Percentiles rank a stretch among this genome's conserved stretches.
These are phyloP conservation scores for Fulica atra DNA, from an alignment of 2,113 vertebrate genomes.

Conservation along the genomic window DNA sequence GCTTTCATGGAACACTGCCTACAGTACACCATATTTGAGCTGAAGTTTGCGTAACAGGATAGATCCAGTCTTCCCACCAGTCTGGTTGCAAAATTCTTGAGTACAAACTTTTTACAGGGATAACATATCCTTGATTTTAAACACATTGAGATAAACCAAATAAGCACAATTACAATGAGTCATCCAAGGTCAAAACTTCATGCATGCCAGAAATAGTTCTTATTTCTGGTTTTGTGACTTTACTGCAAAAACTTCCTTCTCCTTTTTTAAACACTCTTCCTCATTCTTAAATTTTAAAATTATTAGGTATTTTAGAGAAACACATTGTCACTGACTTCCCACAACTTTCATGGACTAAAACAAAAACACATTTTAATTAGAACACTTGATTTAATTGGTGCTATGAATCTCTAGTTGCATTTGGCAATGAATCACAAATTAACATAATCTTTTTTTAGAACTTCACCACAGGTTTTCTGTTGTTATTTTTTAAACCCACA, in stretches of 20 bases:
- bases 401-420: not conserved
- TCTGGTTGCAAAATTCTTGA: not conserved
- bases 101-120: not conserved
- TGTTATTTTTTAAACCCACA: constrained; percentile 69
- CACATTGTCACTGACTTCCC: not conserved
- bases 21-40: not conserved
- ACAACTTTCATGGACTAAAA: not conserved
- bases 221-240: not conserved
- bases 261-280: not conserved
- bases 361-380: constrained; percentile 44
- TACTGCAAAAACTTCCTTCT: not conserved
- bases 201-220: not conserved
- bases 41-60: not conserved
- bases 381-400: constrained; percentile 20
- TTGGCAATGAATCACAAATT: constrained; percentile 59
- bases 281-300: not conserved
- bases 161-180: not conserved
- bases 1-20: not conserved
- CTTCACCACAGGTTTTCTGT: constrained; percentile 34
- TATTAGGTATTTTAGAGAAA: not conserved
- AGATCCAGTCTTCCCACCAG: not conserved
- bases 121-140: not conserved
- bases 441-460: constrained; percentile 50
- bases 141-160: not conserved
- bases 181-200: not conserved